Evolutionary conservation across 1,140 invertebrate species (phyloP), one percentile per base, ranked within the genome.

Genomic region (Solenopsis fugax): DNA sequence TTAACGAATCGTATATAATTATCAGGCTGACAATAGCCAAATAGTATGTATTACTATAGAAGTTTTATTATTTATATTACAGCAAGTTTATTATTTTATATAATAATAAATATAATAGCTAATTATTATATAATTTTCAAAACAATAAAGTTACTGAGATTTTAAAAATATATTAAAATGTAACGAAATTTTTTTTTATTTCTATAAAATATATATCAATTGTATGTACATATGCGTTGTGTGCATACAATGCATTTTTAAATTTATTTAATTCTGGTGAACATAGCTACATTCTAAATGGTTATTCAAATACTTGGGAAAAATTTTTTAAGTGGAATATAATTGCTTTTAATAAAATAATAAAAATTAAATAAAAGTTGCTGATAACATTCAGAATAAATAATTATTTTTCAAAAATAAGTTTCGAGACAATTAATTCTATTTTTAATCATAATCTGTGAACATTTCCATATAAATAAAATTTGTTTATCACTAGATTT

Each of bases 1-100:
- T 75, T 62, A 37, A 62, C 45, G 56, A 71, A 71, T 81, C 18
- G 10, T 56, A 18, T 50, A 18, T 50, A 34, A 50, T 34, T 48
- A 4, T n/a, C 12, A 29, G 18, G 58, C 16, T 45, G 41, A 78
- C 24, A 29, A 13, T 60, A 56, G 18, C 12, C 12, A 45, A 56
- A 18, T 21, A 56, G 9, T 48, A 67, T 13, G 41, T n/a, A 45
- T 56, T n/a, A 71, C 45, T 56, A 13, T 29, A 29, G 6, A 81
- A 54, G 4, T 65, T 48, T 21, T 58, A 7, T 50, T 37, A n/a
- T 78, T 76, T 13, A n/a, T 50, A 45, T 7, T 4, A 56, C 5
- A 4, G 9, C n/a, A 65, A 37, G 52, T 48, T 37, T 24, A 34
- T 50, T 78, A 16, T 45, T 50, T 78, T 50, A n/a, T n/a, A n/a